Base-by-base conservation (phyloP, 1,140 invertebrate species). In the Mya arenaria region DNA sequence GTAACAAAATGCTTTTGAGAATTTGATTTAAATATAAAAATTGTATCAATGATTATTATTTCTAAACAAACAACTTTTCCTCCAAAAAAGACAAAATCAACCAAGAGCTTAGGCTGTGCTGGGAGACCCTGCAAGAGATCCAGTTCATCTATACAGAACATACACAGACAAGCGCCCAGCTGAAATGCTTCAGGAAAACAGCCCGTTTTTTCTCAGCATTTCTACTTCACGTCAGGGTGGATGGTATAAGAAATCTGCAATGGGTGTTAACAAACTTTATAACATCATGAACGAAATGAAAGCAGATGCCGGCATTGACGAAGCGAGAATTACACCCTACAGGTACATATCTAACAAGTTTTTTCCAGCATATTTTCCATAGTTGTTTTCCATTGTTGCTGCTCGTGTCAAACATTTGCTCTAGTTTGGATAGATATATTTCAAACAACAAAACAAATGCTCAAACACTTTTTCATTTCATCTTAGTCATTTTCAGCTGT, bases 281-380 rank as follows among this genome's bases (percentile, higher is more conserved):
- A 62, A 1, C 2, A 4, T 62, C 17, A 62, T 62, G 32, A 30
- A 19, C 15, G 60, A 62, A 28, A 62, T 62, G 60, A 62, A 62
- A 62, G 28, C 25, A 62, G 60, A 3, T 62, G 60, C 60, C 19
- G 60, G 60, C 19, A 62, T 62, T 62, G 19, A 62, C n/a, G 32
- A 34, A 17, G 19, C 60, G 30, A 62, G 60, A 34, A 62, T 62
- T 28, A 62, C 60, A 19, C 60, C 60, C n/a, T 62, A 62, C 60
- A 62, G 60, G 60, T 52, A n/a, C n/a, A n/a, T n/a, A n/a, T n/a
- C n/a, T n/a, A n/a, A n/a, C n/a, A n/a, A n/a, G n/a, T n/a, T n/a
- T n/a, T n/a, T n/a, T n/a, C n/a, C n/a, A n/a, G n/a, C n/a, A n/a
- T n/a, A n/a, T n/a, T n/a, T n/a, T n/a, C n/a, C n/a, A n/a, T n/a